Base-by-base conservation (phyloP, 1,140 invertebrate genomes). In the Drosophila insularis region DNA sequence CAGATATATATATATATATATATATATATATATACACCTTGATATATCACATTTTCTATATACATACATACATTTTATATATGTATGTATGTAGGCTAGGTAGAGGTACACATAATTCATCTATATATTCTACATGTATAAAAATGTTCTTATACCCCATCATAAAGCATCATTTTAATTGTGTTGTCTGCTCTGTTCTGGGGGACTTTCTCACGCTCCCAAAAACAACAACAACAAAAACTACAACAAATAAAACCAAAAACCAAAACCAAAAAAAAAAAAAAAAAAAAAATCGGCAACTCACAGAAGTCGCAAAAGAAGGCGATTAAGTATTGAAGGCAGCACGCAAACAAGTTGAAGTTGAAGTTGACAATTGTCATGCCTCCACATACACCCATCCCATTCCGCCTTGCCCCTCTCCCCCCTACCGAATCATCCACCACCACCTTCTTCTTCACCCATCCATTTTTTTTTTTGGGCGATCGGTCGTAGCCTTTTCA, bases 141-240 rank as follows among this genome's bases (percentile, higher is more conserved):
- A 82, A 87, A 86, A 82, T 87, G 79, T 82, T 87, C 84, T 76
- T 87, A 35, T 64, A 74, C 62, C 81, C 76, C 70, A 27, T 27
- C 82, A 86, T 86, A 86, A 86, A 86, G 68, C 74, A 78, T 75
- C 74, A 79, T 87, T 86, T 86, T 86, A 87, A 86, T 86, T 86
- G 81, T 86, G 75, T 21, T 50, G 43, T 50, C 43, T 50, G 43
- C 43, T 50, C 17, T 50, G 43, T 50, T 50, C 79, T 27, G 82
- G 71, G 84, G 74, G 75, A 89, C 79, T 86, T 86, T 86, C 82
- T 86, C 82, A 86, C 82, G 82, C 82, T 86, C 82, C 82, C 82
- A 87, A 86, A 86, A 86, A 50, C 43, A 50, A 50, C 43, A 50
- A 50, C 40, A 46, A 46, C 43, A 46, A n/a, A n/a, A n/a, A 17